Evolutionary conservation across 2,888 invertebrate species (phyloP), one percentile per base, ranked within the genome.

Genomic region (Oxyscelio sp.): DNA sequence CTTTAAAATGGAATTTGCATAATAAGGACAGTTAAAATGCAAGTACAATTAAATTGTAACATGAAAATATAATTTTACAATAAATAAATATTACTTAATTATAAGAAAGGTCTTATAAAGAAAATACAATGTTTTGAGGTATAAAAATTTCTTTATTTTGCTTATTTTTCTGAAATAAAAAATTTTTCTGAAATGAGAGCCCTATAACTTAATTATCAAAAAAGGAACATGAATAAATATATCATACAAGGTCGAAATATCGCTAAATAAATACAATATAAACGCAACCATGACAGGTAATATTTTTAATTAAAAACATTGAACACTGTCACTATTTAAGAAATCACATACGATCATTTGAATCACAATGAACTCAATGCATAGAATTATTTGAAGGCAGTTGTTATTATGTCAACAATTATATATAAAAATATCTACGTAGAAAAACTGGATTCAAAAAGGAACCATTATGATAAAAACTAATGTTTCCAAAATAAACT

Each of bases 401-500:
- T 70, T 70, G 15, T 17, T 45, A 15, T 13, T 43, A 4, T 40
- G n/a, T 40, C 8, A 59, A 59, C 24, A 38, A 13, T 38, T 45
- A 63, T 63, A 48, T 52, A 38, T 31, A 65, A 65, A 50, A 65
- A 50, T 21, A 38, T 15, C 15, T 13, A 27, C 50, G 24, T 38
- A 8, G 40, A n/a, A 54, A 65, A 75, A 56, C 4, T 40, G 24
- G 19, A 24, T 70, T 48, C 1, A 19, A 38, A 54, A 65, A 40
- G 43, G 45, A 65, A 87, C 87, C 83, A 78, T 80, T 81, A 45
- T 87, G 81, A 89, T 85, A 87, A 86, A 89, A 88, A 87, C 83
- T 63, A 24, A 85, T 80, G 70, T 38, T 71, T 87, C 85, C 84
- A 86, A 91, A 88, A 79, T 89, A 88, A 90, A 88, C 73, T 75